phyloP scores from a whole-genome alignment of 2,888 invertebrate genomes.

The Nemotelus pantherinus region DNA sequence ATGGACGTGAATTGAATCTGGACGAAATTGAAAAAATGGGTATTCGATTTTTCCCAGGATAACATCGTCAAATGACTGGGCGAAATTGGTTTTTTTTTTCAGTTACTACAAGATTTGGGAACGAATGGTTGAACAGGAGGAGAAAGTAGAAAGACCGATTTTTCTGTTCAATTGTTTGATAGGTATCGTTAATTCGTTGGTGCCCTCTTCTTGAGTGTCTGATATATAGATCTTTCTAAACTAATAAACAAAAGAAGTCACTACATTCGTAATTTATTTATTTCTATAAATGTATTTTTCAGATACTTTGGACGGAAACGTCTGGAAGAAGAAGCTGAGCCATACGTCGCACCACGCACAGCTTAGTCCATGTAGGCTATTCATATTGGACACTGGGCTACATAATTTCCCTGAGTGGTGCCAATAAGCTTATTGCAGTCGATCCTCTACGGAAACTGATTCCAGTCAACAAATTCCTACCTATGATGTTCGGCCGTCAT shows the following conservation, averaged over 20 bases:
- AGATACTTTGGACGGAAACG: slow-evolving; percentile 95
- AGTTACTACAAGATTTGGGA: slow-evolving; percentile 93
- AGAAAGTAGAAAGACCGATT: too few relatives aligned
- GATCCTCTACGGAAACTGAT: slow-evolving; percentile 85
- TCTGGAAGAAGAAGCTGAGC: slow-evolving; percentile 77
- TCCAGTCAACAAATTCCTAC: slow-evolving; percentile 97
- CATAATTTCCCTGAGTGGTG: slow-evolving; percentile 80
- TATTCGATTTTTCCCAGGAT: slow-evolving; percentile 80
- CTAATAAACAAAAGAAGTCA: not conserved
- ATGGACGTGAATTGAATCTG: slow-evolving; percentile 82
- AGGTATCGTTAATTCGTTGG: too few relatives aligned
- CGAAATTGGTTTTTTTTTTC: slow-evolving; percentile 95
- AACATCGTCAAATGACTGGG: slow-evolving; percentile 95
- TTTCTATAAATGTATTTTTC: slow-evolving; percentile 48
- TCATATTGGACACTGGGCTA: slow-evolving; percentile 99
- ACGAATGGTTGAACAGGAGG: slow-evolving; percentile 69
- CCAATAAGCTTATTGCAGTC: slow-evolving; percentile 79
- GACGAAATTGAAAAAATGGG: slow-evolving; percentile 70
- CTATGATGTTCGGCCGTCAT: slow-evolving; percentile 92
- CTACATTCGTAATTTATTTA: too few relatives aligned
- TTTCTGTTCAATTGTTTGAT: slow-evolving; percentile 57
- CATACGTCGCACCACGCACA: slow-evolving; percentile 73
- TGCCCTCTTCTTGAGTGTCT: too few relatives aligned
- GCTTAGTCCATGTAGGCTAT: slow-evolving; percentile 83
- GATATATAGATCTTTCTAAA: too few relatives aligned